Evolutionary conservation across 2,113 vertebrate species (phyloP).

Genomic region (Mustela lutreola): DNA sequence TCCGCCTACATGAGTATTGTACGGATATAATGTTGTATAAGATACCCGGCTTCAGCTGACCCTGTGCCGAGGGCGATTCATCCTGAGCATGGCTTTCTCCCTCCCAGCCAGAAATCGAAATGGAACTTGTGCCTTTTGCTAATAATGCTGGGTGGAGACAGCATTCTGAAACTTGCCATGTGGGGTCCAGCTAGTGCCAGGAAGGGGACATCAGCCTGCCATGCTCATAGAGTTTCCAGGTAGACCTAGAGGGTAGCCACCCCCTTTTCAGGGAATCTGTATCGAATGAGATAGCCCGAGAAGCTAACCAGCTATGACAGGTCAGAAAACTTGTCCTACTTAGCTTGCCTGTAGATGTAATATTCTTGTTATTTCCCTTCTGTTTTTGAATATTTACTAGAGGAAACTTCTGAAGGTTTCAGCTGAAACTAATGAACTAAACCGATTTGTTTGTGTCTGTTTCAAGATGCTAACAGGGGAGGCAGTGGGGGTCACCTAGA

Average conservation of each 20-base stretch:
- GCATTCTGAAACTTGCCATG: not conserved
- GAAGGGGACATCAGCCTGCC: not conserved
- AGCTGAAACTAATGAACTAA: slow-evolving; percentile 7
- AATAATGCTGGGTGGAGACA: not conserved
- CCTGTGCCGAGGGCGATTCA: not conserved
- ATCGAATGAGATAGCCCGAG: not conserved
- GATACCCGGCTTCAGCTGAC: not conserved
- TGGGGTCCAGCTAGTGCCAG: not conserved
- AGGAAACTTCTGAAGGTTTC: slow-evolving; percentile 33
- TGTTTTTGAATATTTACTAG: slow-evolving; percentile 20
- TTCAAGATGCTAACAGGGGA: not conserved
- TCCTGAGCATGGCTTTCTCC: not conserved
- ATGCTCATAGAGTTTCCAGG: not conserved
- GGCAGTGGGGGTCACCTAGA: too few relatives aligned
- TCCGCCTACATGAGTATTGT: not conserved
- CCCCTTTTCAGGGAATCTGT: not conserved
- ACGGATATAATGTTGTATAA: not conserved
- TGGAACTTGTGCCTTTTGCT: not conserved
- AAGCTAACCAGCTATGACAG: not conserved
- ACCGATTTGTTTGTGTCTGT: not conserved
- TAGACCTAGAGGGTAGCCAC: not conserved
- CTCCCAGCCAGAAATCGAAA: not conserved
- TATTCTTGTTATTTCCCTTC: not conserved
- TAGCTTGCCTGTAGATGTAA: not conserved
- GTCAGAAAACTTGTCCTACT: slow-evolving; percentile 42